phyloP scores from a whole-genome alignment of 2,888 invertebrate genomes.

The Neoitamus cyanurus region DNA sequence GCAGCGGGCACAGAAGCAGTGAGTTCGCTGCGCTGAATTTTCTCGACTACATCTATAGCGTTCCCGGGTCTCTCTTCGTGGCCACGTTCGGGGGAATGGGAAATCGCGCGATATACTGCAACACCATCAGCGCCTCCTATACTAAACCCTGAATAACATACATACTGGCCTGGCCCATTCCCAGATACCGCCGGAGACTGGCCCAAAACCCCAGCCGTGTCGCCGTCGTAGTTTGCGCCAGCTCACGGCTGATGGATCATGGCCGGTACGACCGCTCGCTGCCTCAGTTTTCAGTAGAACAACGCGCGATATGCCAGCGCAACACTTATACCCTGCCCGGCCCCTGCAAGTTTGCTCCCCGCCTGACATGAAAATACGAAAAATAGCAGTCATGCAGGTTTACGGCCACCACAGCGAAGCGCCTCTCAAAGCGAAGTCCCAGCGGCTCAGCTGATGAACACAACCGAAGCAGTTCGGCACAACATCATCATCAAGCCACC shows the following conservation, averaged over 20 bases:
- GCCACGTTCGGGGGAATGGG: neutral
- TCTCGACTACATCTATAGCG: neutral
- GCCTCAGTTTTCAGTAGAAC: neutral
- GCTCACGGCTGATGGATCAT: neutral
- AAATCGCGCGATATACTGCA: neutral
- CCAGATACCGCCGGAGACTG: neutral
- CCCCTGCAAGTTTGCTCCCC: neutral
- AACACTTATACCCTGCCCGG: neutral
- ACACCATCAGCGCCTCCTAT: neutral
- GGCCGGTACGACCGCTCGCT: neutral
- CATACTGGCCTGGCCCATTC: too few species aligned
- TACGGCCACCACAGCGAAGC: neutral
- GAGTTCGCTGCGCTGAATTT: conserved; percentile 13
- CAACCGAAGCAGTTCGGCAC: neutral
- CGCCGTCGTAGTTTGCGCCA: neutral
- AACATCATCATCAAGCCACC: neutral
- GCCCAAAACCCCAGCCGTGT: neutral
- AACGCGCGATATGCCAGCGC: neutral
- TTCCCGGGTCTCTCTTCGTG: neutral
- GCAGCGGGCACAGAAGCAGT: neutral
- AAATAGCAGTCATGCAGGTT: conserved; percentile 17
- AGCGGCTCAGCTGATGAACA: neutral
- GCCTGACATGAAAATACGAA: neutral
- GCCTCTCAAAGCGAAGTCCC: neutral
- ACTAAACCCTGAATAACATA: neutral